phyloP scores from a whole-genome alignment of 2,797 vertebrate species.

The Rhinoraja longicauda region DNA sequence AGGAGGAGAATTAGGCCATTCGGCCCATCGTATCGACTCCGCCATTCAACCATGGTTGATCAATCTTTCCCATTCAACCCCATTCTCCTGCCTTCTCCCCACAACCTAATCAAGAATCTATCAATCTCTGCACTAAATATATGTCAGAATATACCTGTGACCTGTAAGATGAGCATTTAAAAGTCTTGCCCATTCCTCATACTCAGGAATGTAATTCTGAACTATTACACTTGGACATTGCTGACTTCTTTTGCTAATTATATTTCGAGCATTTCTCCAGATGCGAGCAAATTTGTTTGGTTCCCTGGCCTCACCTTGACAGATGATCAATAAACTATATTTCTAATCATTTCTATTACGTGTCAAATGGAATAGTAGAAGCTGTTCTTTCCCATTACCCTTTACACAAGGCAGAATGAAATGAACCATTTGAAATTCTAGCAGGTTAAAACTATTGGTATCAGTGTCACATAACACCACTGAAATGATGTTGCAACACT shows the following conservation, averaged over 20 bases:
- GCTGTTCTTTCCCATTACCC: neutral
- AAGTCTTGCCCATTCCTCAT: neutral
- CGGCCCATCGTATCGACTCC: too few species aligned
- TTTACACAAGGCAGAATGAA: neutral
- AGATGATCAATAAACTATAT: neutral
- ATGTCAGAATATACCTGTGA: neutral
- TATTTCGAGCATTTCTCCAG: neutral
- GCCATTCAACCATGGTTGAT: too few species aligned
- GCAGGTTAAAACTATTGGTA: neutral
- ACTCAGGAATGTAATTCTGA: neutral
- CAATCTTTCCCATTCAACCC: too few species aligned
- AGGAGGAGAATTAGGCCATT: too few species aligned
- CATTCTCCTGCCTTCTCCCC: too few species aligned
- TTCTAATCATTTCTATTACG: neutral
- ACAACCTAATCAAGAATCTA: too few species aligned
- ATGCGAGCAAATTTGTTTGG: neutral
- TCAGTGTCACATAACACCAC: neutral
- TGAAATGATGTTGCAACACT: neutral
- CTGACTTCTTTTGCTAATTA: neutral
- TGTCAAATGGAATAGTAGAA: neutral
- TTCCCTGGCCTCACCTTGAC: neutral
- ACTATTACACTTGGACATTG: neutral
- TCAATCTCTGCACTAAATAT: too few species aligned
- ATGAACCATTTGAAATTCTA: slow-evolving; percentile 21
- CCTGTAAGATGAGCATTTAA: neutral